A percentile compares a stretch with the other conserved stretches of the same genome.
phyloP scores from a whole-genome alignment of 2,113 vertebrate genomes.

The Antennarius striatus region DNA sequence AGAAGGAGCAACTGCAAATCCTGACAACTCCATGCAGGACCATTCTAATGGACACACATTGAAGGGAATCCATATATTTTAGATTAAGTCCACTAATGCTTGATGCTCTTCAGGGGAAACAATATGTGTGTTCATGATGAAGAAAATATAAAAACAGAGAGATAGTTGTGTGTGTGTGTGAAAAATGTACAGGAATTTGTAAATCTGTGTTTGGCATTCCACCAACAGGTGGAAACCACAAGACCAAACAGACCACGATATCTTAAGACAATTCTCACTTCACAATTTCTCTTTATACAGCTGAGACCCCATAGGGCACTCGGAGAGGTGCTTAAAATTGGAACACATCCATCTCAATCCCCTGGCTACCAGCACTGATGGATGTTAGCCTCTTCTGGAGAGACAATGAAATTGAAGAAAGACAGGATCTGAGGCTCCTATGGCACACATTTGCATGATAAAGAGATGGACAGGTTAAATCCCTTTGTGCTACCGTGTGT shows the following conservation, averaged over 20 bases:
- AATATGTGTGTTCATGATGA: background rate
- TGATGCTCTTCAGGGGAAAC: background rate
- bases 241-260: constrained; percentile 35
- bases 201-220: constrained; percentile 37
- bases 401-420: constrained; percentile 59
- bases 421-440: constrained; percentile 40
- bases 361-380: constrained; percentile 61
- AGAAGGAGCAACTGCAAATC: no score
- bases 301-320: constrained; percentile 44
- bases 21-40: background rate
- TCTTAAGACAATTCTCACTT: constrained; percentile 46
- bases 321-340: constrained; percentile 59
- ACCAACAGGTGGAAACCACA: constrained; percentile 42
- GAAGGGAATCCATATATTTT: constrained; percentile 35
- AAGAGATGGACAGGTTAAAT: constrained; percentile 44
- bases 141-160: background rate
- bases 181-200: constrained; percentile 7
- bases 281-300: constrained; percentile 32
- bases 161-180: constrained; percentile 13
- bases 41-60: constrained; percentile 8
- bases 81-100: constrained; percentile 18
- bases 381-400: constrained; percentile 57
- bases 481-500: constrained; percentile 20
- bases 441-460: constrained; percentile 21
- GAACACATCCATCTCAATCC: constrained; percentile 71